These are phyloP conservation scores for Hydroisotoma schaefferi DNA, from an alignment of 2,888 invertebrate genomes.

Conservation along the genomic window DNA sequence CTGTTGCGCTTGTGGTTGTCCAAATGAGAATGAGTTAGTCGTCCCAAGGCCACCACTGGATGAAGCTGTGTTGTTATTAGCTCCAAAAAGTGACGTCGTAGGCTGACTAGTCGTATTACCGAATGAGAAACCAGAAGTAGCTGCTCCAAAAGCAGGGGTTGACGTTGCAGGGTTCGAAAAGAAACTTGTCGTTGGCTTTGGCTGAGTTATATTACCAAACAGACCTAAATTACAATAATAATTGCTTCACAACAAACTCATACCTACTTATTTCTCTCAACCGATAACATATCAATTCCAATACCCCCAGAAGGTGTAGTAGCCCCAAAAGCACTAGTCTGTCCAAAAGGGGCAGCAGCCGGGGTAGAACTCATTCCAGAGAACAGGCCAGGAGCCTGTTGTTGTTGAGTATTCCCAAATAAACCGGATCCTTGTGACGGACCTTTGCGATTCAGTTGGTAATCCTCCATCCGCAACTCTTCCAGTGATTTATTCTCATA, in stretches of 20 bases:
- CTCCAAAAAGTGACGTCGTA: slow-evolving; percentile 36
- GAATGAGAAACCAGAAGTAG: slow-evolving; percentile 40
- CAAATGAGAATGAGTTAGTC: slow-evolving; percentile 29
- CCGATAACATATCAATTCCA: not conserved
- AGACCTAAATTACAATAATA: slow-evolving; percentile 35
- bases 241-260: not conserved
- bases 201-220: slow-evolving; percentile 38
- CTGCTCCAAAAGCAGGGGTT: slow-evolving; percentile 33
- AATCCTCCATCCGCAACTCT: slow-evolving; percentile 91
- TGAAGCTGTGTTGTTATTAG: slow-evolving; percentile 25
- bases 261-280: not conserved
- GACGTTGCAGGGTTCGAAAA: slow-evolving; percentile 47
- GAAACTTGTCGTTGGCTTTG: slow-evolving; percentile 41
- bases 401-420: slow-evolving; percentile 52
- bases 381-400: slow-evolving; percentile 45
- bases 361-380: slow-evolving; percentile 46
- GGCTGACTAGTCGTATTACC: slow-evolving; percentile 44
- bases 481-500: slow-evolving; percentile 93
- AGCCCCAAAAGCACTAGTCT: slow-evolving; percentile 59
- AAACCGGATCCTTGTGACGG: slow-evolving; percentile 55
- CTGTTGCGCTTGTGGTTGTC: slow-evolving; percentile 20
- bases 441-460: slow-evolving; percentile 83
- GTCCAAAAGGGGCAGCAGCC: slow-evolving; percentile 52
- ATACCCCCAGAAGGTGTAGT: slow-evolving; percentile 51
- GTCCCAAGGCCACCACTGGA: slow-evolving; percentile 47